A percentile compares a stretch with the other conserved stretches of the same genome.
phyloP scores from a whole-genome alignment of 2,888 invertebrate genomes.

The Caenorhabditis sp. region DNA sequence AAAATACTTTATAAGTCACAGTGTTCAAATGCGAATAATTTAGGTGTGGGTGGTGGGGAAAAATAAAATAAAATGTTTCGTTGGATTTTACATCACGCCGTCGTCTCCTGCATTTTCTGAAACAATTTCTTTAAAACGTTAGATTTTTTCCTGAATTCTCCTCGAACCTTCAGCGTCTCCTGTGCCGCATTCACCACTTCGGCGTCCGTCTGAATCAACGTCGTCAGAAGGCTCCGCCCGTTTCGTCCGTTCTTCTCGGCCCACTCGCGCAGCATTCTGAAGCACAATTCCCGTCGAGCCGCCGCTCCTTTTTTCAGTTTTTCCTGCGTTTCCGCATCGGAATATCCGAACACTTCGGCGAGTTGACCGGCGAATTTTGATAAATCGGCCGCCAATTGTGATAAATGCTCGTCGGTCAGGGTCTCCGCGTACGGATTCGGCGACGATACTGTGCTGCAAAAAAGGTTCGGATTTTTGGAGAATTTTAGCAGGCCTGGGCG shows the following conservation, averaged over 20 bases:
- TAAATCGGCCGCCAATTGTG: constrained; percentile 43
- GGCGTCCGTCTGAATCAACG: constrained; percentile 43
- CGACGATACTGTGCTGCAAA: constrained; percentile 12
- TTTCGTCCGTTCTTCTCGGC: constrained; percentile 45
- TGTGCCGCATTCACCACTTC: constrained; percentile 45
- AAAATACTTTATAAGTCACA: no score
- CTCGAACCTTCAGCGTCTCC: constrained; percentile 15
- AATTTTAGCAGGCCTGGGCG: neutral
- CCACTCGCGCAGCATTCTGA: constrained; percentile 52
- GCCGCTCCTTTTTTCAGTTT: constrained; percentile 3
- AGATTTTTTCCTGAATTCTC: no score
- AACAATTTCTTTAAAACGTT: constrained; percentile 13
- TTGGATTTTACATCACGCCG: neutral
- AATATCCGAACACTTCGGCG: constrained; percentile 28
- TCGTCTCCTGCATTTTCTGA: constrained; percentile 32
- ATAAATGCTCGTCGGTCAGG: constrained; percentile 40
- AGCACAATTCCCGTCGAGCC: no score
- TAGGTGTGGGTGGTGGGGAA: no score
- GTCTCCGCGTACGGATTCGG: constrained; percentile 47
- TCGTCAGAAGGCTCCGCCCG: constrained; percentile 43
- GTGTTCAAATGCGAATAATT: no score
- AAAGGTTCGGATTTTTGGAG: neutral
- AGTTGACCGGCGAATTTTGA: constrained; percentile 23
- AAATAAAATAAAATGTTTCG: no score
- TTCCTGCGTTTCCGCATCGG: neutral